Percentiles rank a stretch among this genome's conserved stretches.
phyloP scores from a whole-genome alignment of 2,113 vertebrate genomes.

The Mola mola region DNA sequence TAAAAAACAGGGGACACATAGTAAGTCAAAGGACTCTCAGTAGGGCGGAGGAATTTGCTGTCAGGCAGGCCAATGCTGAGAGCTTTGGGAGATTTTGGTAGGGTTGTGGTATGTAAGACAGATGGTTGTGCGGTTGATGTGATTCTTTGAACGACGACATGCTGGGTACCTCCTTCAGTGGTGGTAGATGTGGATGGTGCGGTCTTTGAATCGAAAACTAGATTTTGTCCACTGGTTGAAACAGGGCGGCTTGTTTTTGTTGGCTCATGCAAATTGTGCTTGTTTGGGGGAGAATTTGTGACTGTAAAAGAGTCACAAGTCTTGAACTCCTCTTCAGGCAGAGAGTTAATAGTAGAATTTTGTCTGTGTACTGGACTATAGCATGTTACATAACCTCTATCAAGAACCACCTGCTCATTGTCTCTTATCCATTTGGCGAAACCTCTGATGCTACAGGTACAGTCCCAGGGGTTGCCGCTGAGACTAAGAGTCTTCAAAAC shows the following conservation, averaged over 20 bases:
- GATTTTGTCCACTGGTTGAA: neutral
- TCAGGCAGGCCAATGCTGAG: neutral
- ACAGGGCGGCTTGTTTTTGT: neutral
- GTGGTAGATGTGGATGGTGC: neutral
- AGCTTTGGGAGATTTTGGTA: neutral
- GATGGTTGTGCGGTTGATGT: neutral
- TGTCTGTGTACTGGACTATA: slow-evolving; percentile 44
- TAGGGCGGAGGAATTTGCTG: neutral
- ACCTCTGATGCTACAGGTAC: slow-evolving; percentile 82
- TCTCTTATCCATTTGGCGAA: slow-evolving; percentile 82
- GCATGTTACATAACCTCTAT: slow-evolving; percentile 63
- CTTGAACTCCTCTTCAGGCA: slow-evolving; percentile 55
- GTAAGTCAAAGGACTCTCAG: neutral
- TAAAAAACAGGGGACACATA: slow-evolving; percentile 33
- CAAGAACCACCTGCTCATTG: slow-evolving; percentile 63
- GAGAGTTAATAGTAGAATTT: slow-evolving; percentile 37
- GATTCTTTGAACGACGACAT: neutral
- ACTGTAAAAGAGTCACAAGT: slow-evolving; percentile 20
- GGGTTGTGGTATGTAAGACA: neutral
- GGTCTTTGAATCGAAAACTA: neutral
- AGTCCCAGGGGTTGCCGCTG: slow-evolving; percentile 85
- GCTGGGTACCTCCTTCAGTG: neutral
- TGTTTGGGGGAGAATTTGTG: neutral
- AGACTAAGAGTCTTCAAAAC: slow-evolving; percentile 62
- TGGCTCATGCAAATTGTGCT: neutral